Percentiles rank a stretch among this genome's conserved stretches.
phyloP scores from a whole-genome alignment of 2,113 vertebrate species.

The Chiloscyllium plagiosum region DNA sequence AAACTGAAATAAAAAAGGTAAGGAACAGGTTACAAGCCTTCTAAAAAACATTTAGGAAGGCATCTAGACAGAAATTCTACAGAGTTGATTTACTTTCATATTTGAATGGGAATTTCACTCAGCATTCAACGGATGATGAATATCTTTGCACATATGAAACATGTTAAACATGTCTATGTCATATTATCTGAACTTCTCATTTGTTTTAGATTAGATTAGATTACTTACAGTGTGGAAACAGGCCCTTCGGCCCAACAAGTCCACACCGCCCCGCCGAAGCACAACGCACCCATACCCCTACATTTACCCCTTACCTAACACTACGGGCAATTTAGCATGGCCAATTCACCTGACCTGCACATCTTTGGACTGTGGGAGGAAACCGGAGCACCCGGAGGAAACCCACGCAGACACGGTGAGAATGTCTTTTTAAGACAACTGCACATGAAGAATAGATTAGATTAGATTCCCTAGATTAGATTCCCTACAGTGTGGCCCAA shows the following conservation, averaged over 20 bases:
- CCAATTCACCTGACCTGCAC: too few relatives aligned
- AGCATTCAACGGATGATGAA: neutral
- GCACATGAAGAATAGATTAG: neutral
- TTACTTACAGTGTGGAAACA: neutral
- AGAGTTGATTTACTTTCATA: neutral
- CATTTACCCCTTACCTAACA: too few relatives aligned
- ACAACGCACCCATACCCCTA: too few relatives aligned
- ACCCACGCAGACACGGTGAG: too few relatives aligned
- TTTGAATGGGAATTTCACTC: neutral
- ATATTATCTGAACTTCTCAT: neutral
- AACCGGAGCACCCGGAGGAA: too few relatives aligned
- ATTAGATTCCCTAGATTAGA: neutral
- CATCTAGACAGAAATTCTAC: neutral
- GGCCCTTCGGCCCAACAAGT: too few relatives aligned
- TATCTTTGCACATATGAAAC: neutral
- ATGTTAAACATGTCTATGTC: neutral
- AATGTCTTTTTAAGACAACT: neutral
- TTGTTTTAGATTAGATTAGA: neutral
- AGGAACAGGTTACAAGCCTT: neutral
- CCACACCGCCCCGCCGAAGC: too few relatives aligned
- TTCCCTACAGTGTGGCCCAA: neutral
- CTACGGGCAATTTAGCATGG: too few relatives aligned
- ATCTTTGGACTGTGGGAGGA: too few relatives aligned
- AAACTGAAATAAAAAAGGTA: neutral
- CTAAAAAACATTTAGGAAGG: neutral